Base-by-base conservation (phyloP, 2,888 invertebrate genomes). In the Palloptera scutellata region DNA sequence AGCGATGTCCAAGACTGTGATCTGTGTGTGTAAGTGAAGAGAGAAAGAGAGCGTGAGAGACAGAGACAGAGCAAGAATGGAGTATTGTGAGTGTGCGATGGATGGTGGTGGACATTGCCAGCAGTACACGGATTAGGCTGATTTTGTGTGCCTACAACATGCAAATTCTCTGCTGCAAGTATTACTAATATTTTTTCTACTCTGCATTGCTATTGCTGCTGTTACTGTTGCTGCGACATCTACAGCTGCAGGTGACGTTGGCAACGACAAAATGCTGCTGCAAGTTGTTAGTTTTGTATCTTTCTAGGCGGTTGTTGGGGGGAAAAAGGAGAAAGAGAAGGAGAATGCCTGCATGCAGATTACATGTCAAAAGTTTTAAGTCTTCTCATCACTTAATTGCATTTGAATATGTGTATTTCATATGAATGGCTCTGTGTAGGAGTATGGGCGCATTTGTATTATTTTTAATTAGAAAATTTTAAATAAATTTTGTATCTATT, bases 351-450 rank as follows among this genome's bases (percentile, higher is more conserved):
- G 30, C 30, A 61, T 61, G 61, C 61, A 61, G 68, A 68, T 68
- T 71, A 69, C 69, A 69, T 69, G 69, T 71, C 69, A 71, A 69
- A 71, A 71, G 69, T 71, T 71, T 69, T 69, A 71, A 71, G 69
- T 66, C 71, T 67, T 66, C 69, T 71, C 71, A 71, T 71, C 71
- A 71, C 67, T 67, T 69, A 69, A 67, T 71, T 69, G 69, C 69
- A 69, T 71, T 67, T 64, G 61, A 65, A 57, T 59, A 59, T 43
- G 54, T 53, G 19, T 30, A 67, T 51, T 43, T 40, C 30, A 52
- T 20, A 6, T 53, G 20, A 19, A 15, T 40, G 17, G 4, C 41
- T 62, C 11, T 43, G 15, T 45, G 10, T 48, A 17, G 41, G 13
- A 41, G 57, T 54, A 9, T 63, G 30, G 62, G 17, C 17, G 55